Evolutionary conservation across 1,140 invertebrate species (phyloP).

Genomic region (Cydia pomonella): DNA sequence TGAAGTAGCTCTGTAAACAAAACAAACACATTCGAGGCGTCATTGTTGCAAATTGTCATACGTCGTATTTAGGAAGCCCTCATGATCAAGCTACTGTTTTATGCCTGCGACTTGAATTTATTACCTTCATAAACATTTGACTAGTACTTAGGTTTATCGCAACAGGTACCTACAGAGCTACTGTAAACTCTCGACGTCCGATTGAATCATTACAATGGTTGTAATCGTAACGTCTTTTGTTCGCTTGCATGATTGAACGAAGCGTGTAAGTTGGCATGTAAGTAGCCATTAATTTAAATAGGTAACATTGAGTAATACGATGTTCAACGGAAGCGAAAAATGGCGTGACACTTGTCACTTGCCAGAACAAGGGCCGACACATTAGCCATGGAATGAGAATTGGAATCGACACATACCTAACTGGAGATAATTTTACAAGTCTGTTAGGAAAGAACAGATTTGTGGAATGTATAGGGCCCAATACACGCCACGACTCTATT

Average conservation of each 20-base stretch:
- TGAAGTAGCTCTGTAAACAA: slow-evolving; percentile 11
- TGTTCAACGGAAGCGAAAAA: neutral
- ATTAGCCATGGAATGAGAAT: no score
- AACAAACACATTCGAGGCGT: neutral
- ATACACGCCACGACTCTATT: no score
- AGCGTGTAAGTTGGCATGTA: neutral
- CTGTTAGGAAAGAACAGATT: no score
- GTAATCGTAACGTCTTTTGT: slow-evolving; percentile 23
- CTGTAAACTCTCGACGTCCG: slow-evolving; percentile 23
- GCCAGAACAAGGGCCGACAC: no score
- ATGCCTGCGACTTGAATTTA: neutral
- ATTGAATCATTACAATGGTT: slow-evolving; percentile 27
- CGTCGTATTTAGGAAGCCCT: neutral
- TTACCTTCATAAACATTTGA: slow-evolving; percentile 1
- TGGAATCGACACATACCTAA: no score
- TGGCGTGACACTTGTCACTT: no score
- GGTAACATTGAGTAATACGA: slow-evolving; percentile 19
- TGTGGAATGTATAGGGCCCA: no score
- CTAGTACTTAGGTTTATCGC: neutral
- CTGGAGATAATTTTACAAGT: no score
- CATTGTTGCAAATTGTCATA: slow-evolving; percentile 12
- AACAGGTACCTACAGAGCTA: neutral
- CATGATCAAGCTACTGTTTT: neutral
- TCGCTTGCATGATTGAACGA: slow-evolving; percentile 9
- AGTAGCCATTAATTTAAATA: slow-evolving; percentile 17